Percentiles rank a stretch among this genome's conserved stretches.
phyloP scores from a whole-genome alignment of 2,888 invertebrate species.

The Aplocera efformata region DNA sequence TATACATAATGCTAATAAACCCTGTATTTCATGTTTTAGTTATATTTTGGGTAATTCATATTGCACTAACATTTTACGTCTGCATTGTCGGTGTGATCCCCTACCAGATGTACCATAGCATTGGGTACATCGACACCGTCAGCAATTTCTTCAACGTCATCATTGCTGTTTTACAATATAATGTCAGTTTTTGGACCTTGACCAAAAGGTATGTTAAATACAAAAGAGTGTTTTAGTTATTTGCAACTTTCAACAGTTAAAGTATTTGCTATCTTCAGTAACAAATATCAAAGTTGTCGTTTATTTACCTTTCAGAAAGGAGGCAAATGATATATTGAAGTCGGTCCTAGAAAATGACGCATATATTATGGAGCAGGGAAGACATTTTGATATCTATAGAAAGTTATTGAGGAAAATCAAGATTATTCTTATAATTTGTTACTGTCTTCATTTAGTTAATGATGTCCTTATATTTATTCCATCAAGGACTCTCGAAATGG shows the following conservation, averaged over 20 bases:
- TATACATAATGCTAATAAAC: too few species aligned
- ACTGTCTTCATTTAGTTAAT: conserved; percentile 38
- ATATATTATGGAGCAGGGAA: conserved; percentile 25
- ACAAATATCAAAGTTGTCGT: too few species aligned
- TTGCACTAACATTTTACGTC: conserved; percentile 27
- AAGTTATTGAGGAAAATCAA: conserved; percentile 35
- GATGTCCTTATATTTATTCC: conserved; percentile 40
- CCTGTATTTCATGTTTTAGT: conserved; percentile 18
- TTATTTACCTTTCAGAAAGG: conserved; percentile 24
- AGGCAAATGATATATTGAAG: conserved; percentile 30
- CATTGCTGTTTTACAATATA: conserved; percentile 30
- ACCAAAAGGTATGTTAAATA: conserved; percentile 32
- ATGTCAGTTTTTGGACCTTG: conserved; percentile 35
- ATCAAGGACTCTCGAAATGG: conserved; percentile 31
- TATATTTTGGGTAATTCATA: conserved; percentile 33
- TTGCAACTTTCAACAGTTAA: too few species aligned
- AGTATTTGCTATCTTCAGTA: too few species aligned
- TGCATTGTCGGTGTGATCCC: conserved; percentile 30
- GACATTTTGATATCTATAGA: conserved; percentile 22
- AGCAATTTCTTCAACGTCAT: conserved; percentile 42
- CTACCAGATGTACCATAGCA: conserved; percentile 36
- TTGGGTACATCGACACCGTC: conserved; percentile 31
- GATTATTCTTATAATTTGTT: conserved; percentile 36
- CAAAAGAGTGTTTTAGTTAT: too few species aligned
- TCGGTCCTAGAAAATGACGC: conserved; percentile 33